phyloP scores from a whole-genome alignment of 2,797 vertebrate species.

The Sebastes dallii region DNA sequence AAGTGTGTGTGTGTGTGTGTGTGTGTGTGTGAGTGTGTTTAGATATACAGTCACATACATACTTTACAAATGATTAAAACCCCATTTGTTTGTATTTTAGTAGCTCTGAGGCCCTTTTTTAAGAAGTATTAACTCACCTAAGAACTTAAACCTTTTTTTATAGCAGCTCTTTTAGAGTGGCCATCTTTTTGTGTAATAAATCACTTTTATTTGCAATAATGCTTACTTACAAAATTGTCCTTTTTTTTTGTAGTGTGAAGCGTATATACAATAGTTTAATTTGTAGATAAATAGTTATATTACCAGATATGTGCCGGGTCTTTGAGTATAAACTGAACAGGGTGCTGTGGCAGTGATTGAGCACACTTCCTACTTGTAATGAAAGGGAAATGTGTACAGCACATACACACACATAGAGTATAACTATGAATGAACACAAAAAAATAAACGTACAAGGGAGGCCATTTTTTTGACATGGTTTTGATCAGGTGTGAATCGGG shows the following conservation, averaged over 20 bases:
- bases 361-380: conserved; percentile 24
- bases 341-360: conserved; percentile 22
- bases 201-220: conserved; percentile 25
- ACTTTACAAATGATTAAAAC: neutral
- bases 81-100: neutral
- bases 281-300: conserved; percentile 16
- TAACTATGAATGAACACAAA: conserved; percentile 21
- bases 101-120: neutral
- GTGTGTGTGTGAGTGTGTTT: neutral
- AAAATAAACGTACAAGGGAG: conserved; percentile 57
- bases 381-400: conserved; percentile 25
- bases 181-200: neutral
- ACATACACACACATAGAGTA: neutral
- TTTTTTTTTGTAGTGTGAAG: conserved; percentile 1
- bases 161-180: neutral
- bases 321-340: conserved; percentile 31
- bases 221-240: neutral
- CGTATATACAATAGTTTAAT: conserved; percentile 17
- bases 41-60: neutral
- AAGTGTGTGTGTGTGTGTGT: neutral
- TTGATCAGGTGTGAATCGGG: conserved; percentile 92
- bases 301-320: neutral
- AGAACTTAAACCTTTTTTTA: neutral
- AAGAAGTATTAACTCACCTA: neutral
- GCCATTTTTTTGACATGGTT: conserved; percentile 66